These are phyloP conservation scores for Orchestes rusci DNA, from an alignment of 2,888 invertebrate species.

Conservation along the genomic window DNA sequence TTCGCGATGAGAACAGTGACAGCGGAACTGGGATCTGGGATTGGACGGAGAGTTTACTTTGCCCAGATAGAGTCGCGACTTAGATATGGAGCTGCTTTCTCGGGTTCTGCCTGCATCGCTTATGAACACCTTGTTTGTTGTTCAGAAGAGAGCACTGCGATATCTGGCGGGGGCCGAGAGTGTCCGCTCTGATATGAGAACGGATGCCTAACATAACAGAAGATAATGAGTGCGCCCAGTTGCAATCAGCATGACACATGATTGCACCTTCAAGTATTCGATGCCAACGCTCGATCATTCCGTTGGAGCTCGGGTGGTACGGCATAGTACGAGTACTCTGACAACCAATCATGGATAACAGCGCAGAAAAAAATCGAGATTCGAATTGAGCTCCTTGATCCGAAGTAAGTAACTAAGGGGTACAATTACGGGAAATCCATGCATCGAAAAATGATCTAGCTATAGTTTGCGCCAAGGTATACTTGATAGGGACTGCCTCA, in stretches of 20 bases:
- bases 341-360: constrained; percentile 9
- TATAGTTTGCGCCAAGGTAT: constrained; percentile 33
- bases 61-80: too few relatives aligned
- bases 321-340: background rate
- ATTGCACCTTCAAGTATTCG: background rate
- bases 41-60: too few relatives aligned
- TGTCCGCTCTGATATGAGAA: background rate
- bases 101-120: too few relatives aligned
- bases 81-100: too few relatives aligned
- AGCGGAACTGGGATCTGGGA: too few relatives aligned
- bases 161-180: too few relatives aligned
- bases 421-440: constrained; percentile 39
- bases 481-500: constrained; percentile 32
- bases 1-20: too few relatives aligned
- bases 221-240: background rate
- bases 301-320: constrained; percentile 1
- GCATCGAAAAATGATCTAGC: constrained; percentile 28
- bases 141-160: too few relatives aligned
- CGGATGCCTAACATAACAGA: background rate
- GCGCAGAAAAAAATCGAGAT: constrained; percentile 27
- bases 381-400: constrained; percentile 37
- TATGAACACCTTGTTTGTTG: too few relatives aligned
- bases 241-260: background rate
- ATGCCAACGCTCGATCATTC: constrained; percentile 1
- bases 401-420: constrained; percentile 35